Evolutionary conservation across 1,140 invertebrate genomes (phyloP).

Genomic region (Papilio polytes): DNA sequence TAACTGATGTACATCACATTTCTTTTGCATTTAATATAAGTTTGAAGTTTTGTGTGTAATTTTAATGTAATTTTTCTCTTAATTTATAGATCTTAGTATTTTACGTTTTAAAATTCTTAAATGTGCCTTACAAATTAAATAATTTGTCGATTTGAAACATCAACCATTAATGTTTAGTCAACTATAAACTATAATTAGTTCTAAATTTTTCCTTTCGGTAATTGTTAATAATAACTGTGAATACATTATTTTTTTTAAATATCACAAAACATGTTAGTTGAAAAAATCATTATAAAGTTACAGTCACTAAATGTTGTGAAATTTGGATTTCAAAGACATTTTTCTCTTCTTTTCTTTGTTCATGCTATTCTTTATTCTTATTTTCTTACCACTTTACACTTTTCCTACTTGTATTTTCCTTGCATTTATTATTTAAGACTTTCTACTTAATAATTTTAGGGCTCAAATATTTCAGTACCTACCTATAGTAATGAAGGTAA

Average conservation of each 20-base stretch:
- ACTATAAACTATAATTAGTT: neutral
- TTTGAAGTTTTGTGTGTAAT: conserved; percentile 28
- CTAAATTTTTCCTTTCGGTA: neutral
- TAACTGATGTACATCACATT: conserved; percentile 33
- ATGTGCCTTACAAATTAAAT: conserved; percentile 14
- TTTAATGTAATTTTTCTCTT: conserved; percentile 18
- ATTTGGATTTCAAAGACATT: neutral
- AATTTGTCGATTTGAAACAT: neutral
- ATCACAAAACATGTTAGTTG: neutral
- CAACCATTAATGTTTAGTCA: neutral
- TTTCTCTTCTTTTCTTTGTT: neutral
- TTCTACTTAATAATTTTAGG: neutral
- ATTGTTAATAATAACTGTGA: neutral
- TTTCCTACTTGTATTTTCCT: conserved; percentile 4
- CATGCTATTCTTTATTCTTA: neutral
- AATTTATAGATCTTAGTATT: conserved; percentile 30
- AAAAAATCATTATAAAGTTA: neutral
- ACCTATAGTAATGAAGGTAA: neutral
- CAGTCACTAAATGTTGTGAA: neutral
- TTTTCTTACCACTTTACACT: neutral
- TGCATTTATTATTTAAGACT: conserved; percentile 15
- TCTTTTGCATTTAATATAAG: conserved; percentile 33
- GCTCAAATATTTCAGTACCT: conserved; percentile 7
- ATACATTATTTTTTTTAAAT: neutral
- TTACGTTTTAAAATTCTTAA: conserved; percentile 16